These are phyloP conservation scores for Clitarchus hookeri DNA, from an alignment of 2,888 invertebrate genomes.

Conservation along the genomic window DNA sequence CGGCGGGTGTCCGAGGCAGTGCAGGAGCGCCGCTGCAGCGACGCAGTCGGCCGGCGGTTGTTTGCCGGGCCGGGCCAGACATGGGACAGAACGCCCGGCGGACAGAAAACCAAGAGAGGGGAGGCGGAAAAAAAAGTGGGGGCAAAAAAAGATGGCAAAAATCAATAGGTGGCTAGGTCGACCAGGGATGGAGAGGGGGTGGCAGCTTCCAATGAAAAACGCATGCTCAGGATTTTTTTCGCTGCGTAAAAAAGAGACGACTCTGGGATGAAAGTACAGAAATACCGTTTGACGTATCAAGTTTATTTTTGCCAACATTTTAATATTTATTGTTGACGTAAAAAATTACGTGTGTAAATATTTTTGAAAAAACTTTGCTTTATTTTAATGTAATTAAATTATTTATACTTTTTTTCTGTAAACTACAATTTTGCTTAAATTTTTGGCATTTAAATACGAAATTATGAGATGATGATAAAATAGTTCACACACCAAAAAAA, in stretches of 20 bases:
- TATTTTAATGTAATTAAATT: no score
- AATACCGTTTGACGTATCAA: neutral
- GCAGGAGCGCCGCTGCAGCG: no score
- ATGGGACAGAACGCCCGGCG: neutral
- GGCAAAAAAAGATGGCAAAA: conserved; percentile 30
- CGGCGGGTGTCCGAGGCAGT: no score
- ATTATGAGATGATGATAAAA: no score
- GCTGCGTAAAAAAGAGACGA: neutral
- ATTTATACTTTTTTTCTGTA: no score
- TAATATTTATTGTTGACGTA: no score
- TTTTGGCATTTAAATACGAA: no score
- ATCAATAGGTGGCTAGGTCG: conserved; percentile 34
- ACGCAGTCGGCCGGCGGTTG: no score
- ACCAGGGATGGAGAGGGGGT: conserved; percentile 15
- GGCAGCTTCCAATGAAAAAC: conserved; percentile 25
- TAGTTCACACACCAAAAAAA: no score
- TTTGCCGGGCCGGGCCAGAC: neutral
- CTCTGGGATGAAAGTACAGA: neutral
- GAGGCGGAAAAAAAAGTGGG: conserved; percentile 20
- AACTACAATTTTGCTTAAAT: no score
- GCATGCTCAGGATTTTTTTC: conserved; percentile 29
- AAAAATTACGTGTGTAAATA: no score
- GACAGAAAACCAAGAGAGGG: neutral
- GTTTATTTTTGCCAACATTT: neutral
- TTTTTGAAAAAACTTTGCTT: no score